A percentile compares a stretch with the other conserved stretches of the same genome.
phyloP scores from a whole-genome alignment of 1,140 invertebrate species.

The Scaptodrosophila lebanonensis region DNA sequence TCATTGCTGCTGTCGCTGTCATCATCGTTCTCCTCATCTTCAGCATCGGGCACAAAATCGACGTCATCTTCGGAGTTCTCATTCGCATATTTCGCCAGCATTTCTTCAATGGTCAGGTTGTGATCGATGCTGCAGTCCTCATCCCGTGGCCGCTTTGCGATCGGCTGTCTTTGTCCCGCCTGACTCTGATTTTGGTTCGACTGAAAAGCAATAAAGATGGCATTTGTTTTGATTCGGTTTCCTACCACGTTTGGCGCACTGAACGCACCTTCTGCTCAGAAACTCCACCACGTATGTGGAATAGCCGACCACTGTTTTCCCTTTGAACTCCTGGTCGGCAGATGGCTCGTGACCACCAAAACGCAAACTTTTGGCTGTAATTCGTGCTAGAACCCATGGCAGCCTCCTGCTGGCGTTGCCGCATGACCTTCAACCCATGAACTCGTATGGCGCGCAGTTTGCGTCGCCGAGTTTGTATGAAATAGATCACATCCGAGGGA shows the following conservation, averaged over 20 bases:
- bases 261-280: constrained; percentile 25
- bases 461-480: constrained; percentile 65
- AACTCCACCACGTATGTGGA: constrained; percentile 2
- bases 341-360: constrained; percentile 55
- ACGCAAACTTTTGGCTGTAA: constrained; percentile 27
- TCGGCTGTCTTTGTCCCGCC: constrained; percentile 9
- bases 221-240: too few relatives aligned
- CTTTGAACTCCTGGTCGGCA: constrained; percentile 54
- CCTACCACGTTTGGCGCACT: background rate
- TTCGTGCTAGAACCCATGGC: constrained; percentile 15
- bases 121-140: constrained; percentile 36
- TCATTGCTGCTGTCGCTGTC: too few relatives aligned
- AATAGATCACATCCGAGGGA: constrained; percentile 58
- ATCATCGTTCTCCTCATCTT: constrained; percentile 25
- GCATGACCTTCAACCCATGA: constrained; percentile 49
- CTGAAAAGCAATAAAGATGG: too few relatives aligned
- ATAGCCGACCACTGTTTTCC: constrained; percentile 23
- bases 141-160: constrained; percentile 44
- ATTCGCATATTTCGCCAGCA: constrained; percentile 65
- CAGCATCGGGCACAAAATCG: constrained; percentile 56
- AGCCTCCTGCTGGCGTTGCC: constrained; percentile 32
- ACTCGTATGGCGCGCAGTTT: constrained; percentile 63
- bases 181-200: constrained; percentile 12
- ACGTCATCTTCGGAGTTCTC: constrained; percentile 68
- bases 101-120: constrained; percentile 52